These are phyloP conservation scores for Mechanitis messenoides DNA, from an alignment of 2,888 invertebrate genomes.

Conservation along the genomic window DNA sequence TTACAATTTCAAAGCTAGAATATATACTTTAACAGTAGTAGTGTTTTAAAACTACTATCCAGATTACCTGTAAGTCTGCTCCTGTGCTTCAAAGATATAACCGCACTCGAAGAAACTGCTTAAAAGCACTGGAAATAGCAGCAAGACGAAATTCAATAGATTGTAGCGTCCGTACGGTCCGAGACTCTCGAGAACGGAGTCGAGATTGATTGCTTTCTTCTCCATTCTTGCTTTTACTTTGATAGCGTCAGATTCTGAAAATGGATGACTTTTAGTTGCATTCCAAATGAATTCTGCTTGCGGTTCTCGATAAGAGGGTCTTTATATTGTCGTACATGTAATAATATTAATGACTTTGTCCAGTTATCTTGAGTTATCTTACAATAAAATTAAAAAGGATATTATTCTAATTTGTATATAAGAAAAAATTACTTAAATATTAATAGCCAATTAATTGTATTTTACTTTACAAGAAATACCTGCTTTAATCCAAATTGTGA, in stretches of 20 bases:
- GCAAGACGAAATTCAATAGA: slow-evolving; percentile 60
- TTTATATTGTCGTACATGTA: too few relatives aligned
- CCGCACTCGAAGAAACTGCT: slow-evolving; percentile 70
- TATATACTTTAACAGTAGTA: too few relatives aligned
- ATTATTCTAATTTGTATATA: too few relatives aligned
- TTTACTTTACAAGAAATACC: too few relatives aligned
- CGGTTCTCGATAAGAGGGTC: not conserved
- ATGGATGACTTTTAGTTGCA: slow-evolving; percentile 14
- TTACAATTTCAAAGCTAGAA: too few relatives aligned
- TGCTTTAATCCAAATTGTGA: too few relatives aligned
- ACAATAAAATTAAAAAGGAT: too few relatives aligned
- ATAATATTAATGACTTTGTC: too few relatives aligned
- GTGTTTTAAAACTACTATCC: not conserved
- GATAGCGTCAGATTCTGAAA: slow-evolving; percentile 19
- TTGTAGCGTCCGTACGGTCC: slow-evolving; percentile 70
- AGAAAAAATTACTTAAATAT: too few relatives aligned
- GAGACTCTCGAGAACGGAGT: slow-evolving; percentile 63
- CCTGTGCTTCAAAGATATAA: slow-evolving; percentile 68
- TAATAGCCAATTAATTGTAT: too few relatives aligned
- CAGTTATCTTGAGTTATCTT: too few relatives aligned
- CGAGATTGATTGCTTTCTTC: slow-evolving; percentile 68
- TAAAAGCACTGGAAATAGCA: slow-evolving; percentile 60
- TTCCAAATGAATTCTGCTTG: slow-evolving; percentile 6
- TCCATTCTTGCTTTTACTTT: slow-evolving; percentile 41
- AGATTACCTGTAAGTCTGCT: slow-evolving; percentile 55